These are phyloP conservation scores for Lamprotornis superbus DNA, from an alignment of 2,113 vertebrate genomes.

Conservation along the genomic window DNA sequence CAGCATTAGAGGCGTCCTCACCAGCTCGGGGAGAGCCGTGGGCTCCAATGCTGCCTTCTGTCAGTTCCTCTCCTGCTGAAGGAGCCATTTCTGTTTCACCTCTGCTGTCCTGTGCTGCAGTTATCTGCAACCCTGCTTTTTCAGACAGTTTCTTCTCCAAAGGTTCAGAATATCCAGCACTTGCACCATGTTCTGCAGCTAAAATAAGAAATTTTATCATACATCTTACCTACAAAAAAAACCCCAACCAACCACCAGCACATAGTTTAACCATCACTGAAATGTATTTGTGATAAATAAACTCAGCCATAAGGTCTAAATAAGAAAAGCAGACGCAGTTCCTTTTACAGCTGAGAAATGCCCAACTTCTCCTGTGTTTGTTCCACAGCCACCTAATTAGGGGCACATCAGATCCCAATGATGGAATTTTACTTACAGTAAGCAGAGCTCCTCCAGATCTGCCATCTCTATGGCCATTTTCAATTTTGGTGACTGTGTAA, in stretches of 20 bases:
- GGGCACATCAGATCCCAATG: fast-evolving
- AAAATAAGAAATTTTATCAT: not conserved
- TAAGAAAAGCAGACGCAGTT: not conserved
- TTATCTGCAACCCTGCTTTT: not conserved
- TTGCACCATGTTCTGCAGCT: not conserved
- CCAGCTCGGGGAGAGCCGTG: not conserved
- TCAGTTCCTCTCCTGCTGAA: not conserved
- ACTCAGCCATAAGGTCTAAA: not conserved
- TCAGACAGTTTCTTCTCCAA: not conserved
- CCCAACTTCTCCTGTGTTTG: not conserved
- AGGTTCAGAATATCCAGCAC: not conserved
- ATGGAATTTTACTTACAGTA: not conserved
- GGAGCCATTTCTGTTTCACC: not conserved
- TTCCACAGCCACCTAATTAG: not conserved
- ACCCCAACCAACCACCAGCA: not conserved
- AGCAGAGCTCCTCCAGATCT: not conserved
- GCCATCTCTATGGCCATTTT: not conserved
- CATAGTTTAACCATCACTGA: not conserved
- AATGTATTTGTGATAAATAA: not conserved
- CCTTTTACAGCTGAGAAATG: not conserved
- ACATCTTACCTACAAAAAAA: not conserved
- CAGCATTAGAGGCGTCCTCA: not conserved
- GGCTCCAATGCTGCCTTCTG: not conserved
- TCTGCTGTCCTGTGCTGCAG: not conserved
- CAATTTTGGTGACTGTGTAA: not conserved